Evolutionary conservation across 2,113 vertebrate species (phyloP).

Genomic region (Pampusana beccarii): DNA sequence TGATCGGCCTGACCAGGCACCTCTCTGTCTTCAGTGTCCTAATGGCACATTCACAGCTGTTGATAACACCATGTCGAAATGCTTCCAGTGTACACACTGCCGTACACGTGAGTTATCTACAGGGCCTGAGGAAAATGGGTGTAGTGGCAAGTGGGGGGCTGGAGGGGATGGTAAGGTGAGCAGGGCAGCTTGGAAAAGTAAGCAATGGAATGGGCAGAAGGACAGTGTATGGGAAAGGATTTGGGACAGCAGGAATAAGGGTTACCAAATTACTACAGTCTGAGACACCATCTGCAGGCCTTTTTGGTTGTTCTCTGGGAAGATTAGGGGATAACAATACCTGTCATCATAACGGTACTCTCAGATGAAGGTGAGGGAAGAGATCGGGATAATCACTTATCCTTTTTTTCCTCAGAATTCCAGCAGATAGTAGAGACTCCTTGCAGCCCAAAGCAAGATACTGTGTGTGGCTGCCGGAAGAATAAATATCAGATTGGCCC

Average conservation of each 20-base stretch:
- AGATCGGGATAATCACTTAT: not conserved
- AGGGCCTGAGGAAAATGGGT: not conserved
- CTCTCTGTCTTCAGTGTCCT: not conserved
- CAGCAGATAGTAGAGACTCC: constrained; percentile 22
- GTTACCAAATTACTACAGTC: not conserved
- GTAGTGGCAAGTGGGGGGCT: not conserved
- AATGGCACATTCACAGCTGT: constrained; percentile 22
- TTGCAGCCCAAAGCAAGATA: constrained; percentile 54
- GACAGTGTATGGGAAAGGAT: not conserved
- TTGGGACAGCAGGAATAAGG: not conserved
- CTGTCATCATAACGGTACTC: not conserved
- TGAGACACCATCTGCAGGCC: not conserved
- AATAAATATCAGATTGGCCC: constrained; percentile 14
- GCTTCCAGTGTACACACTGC: constrained; percentile 20
- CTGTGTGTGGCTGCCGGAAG: constrained; percentile 54
- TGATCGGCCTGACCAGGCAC: not conserved
- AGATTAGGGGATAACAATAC: not conserved
- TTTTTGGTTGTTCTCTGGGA: not conserved
- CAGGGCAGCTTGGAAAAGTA: not conserved
- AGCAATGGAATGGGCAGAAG: not conserved
- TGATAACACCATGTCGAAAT: constrained; percentile 46
- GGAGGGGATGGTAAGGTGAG: not conserved
- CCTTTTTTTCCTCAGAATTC: constrained; percentile 12
- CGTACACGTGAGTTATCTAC: not conserved
- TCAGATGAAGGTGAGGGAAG: not conserved